These are phyloP conservation scores for Xanthorhoe designata DNA, from an alignment of 2,888 invertebrate species.

Conservation along the genomic window DNA sequence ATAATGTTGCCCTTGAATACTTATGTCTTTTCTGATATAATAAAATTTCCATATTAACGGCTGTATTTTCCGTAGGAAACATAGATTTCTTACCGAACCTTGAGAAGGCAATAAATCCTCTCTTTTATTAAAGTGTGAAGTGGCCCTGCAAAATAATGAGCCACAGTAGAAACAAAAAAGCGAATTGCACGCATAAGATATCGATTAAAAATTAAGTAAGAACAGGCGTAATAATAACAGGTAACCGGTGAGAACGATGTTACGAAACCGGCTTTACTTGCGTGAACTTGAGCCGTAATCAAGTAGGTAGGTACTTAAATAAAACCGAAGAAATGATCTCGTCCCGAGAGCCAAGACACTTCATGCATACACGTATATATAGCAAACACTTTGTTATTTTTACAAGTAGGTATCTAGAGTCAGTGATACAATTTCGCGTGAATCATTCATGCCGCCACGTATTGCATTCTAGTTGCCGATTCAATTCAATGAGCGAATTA, in stretches of 20 bases:
- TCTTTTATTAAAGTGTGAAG: neutral
- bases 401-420: conserved; percentile 42
- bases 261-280: conserved; percentile 71
- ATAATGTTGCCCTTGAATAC: neutral
- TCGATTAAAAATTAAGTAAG: conserved; percentile 67
- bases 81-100: neutral
- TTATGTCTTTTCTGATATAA: no score
- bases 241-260: conserved; percentile 58
- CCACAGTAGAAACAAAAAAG: conserved; percentile 44
- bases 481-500: conserved; percentile 78
- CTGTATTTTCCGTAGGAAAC: neutral
- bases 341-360: conserved; percentile 43
- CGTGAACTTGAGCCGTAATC: conserved; percentile 63
- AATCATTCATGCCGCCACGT: conserved; percentile 67
- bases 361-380: conserved; percentile 19
- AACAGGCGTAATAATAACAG: conserved; percentile 69
- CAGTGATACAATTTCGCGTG: conserved; percentile 54
- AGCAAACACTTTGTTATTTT: conserved; percentile 24
- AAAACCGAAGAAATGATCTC: conserved; percentile 47
- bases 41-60: no score
- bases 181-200: conserved; percentile 50
- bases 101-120: neutral
- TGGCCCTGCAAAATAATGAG: conserved; percentile 33
- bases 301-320: conserved; percentile 50
- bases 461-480: conserved; percentile 72